phyloP scores from a whole-genome alignment of 2,797 vertebrate species.

The Dromococcyx pavoninus region DNA sequence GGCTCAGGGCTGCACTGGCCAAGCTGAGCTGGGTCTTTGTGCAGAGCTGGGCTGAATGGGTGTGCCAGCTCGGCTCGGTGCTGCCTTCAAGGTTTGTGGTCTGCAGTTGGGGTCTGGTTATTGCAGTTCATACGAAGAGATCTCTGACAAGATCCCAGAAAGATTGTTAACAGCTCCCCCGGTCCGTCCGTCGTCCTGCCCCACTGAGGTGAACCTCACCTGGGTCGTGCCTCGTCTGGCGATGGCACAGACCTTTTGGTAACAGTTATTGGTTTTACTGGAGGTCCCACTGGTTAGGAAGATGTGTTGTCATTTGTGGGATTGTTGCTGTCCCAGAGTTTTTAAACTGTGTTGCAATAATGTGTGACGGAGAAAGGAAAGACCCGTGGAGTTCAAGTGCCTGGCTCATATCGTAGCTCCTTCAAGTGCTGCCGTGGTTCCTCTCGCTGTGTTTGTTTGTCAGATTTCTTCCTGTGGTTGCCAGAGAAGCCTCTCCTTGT shows the following conservation, averaged over 20 bases:
- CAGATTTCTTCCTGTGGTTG: slow-evolving; percentile 9
- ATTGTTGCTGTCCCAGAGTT: not conserved
- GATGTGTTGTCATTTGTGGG: not conserved
- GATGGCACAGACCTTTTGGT: not conserved
- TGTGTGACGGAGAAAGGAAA: not conserved
- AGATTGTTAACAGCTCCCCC: not conserved
- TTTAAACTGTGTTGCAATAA: not conserved
- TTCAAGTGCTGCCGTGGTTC: slow-evolving; percentile 14
- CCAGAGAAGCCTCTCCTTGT: not conserved
- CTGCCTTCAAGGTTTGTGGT: not conserved
- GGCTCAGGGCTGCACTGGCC: not conserved
- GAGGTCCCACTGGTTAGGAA: not conserved
- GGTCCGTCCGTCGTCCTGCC: not conserved
- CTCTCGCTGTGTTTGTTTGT: slow-evolving; percentile 35
- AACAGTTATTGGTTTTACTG: not conserved
- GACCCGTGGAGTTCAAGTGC: not conserved
- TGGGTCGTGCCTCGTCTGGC: not conserved
- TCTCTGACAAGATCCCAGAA: not conserved
- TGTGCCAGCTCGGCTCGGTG: not conserved
- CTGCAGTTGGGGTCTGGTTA: not conserved
- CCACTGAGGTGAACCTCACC: not conserved
- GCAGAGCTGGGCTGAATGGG: not conserved
- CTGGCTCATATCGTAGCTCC: not conserved
- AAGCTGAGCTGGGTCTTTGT: not conserved
- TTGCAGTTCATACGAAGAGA: not conserved